Evolutionary conservation across 2,797 vertebrate genomes (phyloP), one percentile per base, ranked within the genome.

Genomic region (Sebastiscus tertius): DNA sequence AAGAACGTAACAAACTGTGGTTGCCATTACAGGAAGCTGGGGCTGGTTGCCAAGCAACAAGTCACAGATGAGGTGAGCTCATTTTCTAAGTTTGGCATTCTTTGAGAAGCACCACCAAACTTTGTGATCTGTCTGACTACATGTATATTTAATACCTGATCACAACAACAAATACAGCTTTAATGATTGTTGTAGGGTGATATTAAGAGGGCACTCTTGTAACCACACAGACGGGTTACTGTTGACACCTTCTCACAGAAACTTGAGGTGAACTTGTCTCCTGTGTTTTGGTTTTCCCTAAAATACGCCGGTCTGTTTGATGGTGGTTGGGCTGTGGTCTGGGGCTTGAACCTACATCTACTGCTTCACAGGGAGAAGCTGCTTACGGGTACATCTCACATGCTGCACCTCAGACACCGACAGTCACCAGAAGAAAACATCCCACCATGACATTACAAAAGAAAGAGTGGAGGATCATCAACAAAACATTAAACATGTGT

Each of bases 11-110:
- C 56, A 11, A 22, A 14, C 0, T 88, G 88, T 77, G 90, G 93
- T 91, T 52, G 29, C 26, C 54, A 69, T 68, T 66, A 87, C 87
- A 93, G 93, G 91, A 95, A 94, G 76, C 72, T 81, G 36, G 13
- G 79, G 42, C 54, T 65, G 49, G 90, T 90, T 91, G 26, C 85
- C 56, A 67, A 29, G 91, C 60, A 91, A 89, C 91, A 16, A 20
- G 59, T 78, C 63, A 64, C 22, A 79, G 42, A 79, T 65, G 79
- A 63, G 61, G 33, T 85, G 75, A 87, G 55, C 54, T 85, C 26
- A 67, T 66, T 66, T 77, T 88, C 55, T 81, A 83, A 71, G 2
- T 84, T 70, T 24, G 72, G 58, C 54, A 49, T 58, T 80, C 42
- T 68, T 63, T 31, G 56, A 85, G 80, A 87, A 85, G 64, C 60